A percentile compares a stretch with the other conserved stretches of the same genome.
These are phyloP conservation scores for Steatocranus sp. DNA, from an alignment of 2,797 vertebrate genomes.

Conservation along the genomic window DNA sequence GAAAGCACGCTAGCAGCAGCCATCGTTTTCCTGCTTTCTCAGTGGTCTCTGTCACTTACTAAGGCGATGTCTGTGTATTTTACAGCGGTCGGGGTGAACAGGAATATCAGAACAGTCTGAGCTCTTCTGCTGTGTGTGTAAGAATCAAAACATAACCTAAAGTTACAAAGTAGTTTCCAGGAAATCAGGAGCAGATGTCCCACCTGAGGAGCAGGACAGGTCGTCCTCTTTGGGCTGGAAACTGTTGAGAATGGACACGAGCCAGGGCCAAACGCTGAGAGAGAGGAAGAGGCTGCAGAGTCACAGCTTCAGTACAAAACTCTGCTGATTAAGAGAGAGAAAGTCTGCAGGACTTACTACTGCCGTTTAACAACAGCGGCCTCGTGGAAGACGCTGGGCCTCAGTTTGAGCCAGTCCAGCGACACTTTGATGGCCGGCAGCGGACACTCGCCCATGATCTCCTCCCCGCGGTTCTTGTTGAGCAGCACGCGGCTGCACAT, in stretches of 20 bases:
- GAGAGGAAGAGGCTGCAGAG: conserved; percentile 3
- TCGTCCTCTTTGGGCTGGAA: conserved; percentile 93
- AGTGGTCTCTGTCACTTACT: background rate
- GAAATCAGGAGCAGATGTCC: background rate
- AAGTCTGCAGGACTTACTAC: conserved; percentile 78
- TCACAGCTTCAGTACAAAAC: background rate
- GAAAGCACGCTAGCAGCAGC: background rate
- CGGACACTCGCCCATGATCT: conserved; percentile 87
- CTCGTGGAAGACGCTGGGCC: conserved; percentile 88
- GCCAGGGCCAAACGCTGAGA: conserved; percentile 93
- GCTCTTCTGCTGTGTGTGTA: background rate
- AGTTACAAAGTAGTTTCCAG: background rate
- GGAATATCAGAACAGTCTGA: accelerated
- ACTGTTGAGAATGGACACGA: conserved; percentile 94
- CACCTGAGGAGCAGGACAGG: conserved; percentile 83
- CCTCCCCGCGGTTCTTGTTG: conserved; percentile 83
- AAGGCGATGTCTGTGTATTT: accelerated
- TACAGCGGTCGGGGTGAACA: background rate
- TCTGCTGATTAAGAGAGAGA: background rate
- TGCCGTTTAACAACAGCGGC: conserved; percentile 85
- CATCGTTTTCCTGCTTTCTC: accelerated
- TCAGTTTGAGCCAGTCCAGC: conserved; percentile 93
- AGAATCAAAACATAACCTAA: accelerated
- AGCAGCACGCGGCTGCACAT: conserved; percentile 92
- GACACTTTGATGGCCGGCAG: conserved; percentile 97